Evolutionary conservation across 2,113 vertebrate genomes (phyloP), one percentile per base, ranked within the genome.

Genomic region (Anhinga rufa): DNA sequence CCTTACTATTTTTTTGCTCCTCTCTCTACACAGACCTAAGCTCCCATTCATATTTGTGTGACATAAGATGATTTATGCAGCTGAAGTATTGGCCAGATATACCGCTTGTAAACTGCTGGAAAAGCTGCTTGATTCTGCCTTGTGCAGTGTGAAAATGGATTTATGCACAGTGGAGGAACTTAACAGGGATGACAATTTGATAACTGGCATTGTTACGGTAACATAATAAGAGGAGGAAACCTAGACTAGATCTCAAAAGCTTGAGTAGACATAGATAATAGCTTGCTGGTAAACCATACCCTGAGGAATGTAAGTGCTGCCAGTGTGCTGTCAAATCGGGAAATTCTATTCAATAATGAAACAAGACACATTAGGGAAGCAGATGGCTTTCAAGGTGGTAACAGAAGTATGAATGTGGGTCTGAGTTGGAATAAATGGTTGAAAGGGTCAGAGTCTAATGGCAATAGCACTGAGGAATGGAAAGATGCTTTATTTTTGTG

Each of bases 61-160:
- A 81, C 77, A 84, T 48, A 71, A 49, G 61, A 69, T 76, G 48
- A 92, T 85, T 86, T 68, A 79, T 69, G 82, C 89, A 70, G 78
- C 78, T 82, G 60, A 81, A 51, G 24, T 60, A 88, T 38, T 94
- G 80, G 44, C 40, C 81, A 87, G 81, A 76, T 9, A 18, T 36
- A 44, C 14, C 1, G 1, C 64, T 87, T 91, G 49, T 74, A 89
- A 94, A 76, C 54, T 85, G 74, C 90, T 91, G 70, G 64, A 92
- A 89, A 95, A 91, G 32, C 91, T 92, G 52, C 86, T 93, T 95
- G 81, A 94, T 74, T 91, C 52, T 92, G 49, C 32, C 55, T 77
- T 74, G 86, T 82, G 58, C 89, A 54, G 66, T 80, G 77, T 95
- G 70, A 71, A 95, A 95, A 96, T 85, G 78, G 88, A 85, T 93